Conservation (phyloP, 2,888 invertebrate species). For the Pheosia gnoma region DNA sequence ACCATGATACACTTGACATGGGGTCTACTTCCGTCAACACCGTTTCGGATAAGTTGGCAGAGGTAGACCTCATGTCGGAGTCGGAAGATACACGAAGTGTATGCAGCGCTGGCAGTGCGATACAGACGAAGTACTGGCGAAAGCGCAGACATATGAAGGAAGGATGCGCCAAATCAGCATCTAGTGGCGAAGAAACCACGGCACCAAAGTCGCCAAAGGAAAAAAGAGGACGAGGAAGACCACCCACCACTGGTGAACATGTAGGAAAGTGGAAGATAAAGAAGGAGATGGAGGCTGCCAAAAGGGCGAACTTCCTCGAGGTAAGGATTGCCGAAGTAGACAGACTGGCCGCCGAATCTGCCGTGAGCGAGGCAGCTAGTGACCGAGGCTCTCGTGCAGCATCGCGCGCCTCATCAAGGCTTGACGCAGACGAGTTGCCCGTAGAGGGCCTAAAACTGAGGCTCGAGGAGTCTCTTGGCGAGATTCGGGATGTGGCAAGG, state of each 20-base stretch:
- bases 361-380: not conserved
- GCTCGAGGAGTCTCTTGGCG: not conserved
- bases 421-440: not conserved
- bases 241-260: not conserved
- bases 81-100: too few species aligned
- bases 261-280: not conserved
- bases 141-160: too few species aligned
- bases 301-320: not conserved
- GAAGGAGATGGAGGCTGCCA: slow-evolving; percentile 1
- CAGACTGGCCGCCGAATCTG: not conserved
- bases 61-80: too few species aligned
- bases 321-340: not conserved
- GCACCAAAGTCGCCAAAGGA: too few species aligned
- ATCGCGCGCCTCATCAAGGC: not conserved
- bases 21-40: too few species aligned
- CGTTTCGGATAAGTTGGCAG: too few species aligned
- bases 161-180: too few species aligned
- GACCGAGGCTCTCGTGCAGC: not conserved
- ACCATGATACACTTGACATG: too few species aligned
- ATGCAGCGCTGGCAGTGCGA: too few species aligned
- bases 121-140: too few species aligned
- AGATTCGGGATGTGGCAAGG: not conserved
- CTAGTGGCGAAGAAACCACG: too few species aligned
- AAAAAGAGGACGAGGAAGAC: not conserved
- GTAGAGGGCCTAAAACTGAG: not conserved